phyloP scores from a whole-genome alignment of 2,113 vertebrate genomes.

The Sporophila hypoxantha region DNA sequence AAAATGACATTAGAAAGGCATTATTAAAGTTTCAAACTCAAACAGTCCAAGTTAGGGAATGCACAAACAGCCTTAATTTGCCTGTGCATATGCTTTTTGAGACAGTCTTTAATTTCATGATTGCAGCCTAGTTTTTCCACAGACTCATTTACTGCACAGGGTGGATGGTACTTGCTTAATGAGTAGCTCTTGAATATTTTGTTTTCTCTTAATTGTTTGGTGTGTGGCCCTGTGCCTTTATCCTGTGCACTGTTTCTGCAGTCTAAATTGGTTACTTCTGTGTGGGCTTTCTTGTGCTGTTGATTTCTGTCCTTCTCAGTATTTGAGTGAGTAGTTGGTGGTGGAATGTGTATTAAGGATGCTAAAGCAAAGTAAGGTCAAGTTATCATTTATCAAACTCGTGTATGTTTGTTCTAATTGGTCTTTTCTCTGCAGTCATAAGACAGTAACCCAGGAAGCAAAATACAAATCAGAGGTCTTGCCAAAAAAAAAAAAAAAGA shows the following conservation, averaged over 20 bases:
- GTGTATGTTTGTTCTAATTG: background rate
- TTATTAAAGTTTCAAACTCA: slow-evolving; percentile 6
- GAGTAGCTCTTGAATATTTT: slow-evolving; percentile 39
- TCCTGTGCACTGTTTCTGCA: background rate
- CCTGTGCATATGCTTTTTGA: background rate
- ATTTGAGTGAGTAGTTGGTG: background rate
- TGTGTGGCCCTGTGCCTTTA: slow-evolving; percentile 23
- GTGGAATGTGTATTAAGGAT: background rate
- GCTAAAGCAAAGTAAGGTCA: background rate
- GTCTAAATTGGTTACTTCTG: slow-evolving; percentile 2
- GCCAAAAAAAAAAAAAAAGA: background rate
- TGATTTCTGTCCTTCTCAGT: background rate
- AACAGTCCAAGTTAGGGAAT: background rate
- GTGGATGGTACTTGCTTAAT: slow-evolving; percentile 30
- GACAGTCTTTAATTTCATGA: slow-evolving; percentile 36
- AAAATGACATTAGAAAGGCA: background rate
- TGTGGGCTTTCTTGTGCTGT: background rate
- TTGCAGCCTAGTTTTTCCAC: slow-evolving; percentile 23
- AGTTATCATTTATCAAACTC: background rate
- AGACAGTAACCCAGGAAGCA: background rate
- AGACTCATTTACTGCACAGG: slow-evolving; percentile 6
- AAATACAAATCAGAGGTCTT: background rate
- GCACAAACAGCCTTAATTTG: background rate
- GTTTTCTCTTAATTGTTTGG: slow-evolving; percentile 27
- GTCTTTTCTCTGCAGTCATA: background rate